These are phyloP conservation scores for Bovichtus variegatus DNA, from an alignment of 2,797 vertebrate species.

Conservation along the genomic window DNA sequence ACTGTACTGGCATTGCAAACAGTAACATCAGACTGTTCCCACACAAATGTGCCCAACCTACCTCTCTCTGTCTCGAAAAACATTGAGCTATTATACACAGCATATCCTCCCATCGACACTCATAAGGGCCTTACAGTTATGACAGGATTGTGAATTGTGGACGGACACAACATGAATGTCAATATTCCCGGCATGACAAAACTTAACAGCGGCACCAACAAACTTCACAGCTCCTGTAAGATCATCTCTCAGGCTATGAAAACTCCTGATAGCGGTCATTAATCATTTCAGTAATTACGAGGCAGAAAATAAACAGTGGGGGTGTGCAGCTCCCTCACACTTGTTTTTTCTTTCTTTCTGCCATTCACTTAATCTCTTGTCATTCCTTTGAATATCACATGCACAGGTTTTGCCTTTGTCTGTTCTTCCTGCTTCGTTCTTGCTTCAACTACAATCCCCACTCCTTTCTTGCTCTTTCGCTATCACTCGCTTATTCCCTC, in stretches of 20 bases:
- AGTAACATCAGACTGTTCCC: conserved; percentile 3
- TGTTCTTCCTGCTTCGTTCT: conserved; percentile 9
- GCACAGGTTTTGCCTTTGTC: conserved; percentile 19
- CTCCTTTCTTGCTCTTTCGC: not conserved
- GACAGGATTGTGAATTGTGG: conserved; percentile 24
- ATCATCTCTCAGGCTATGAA: conserved; percentile 46
- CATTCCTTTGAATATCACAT: conserved; percentile 31
- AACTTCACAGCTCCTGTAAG: conserved; percentile 46
- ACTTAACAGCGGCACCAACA: conserved; percentile 31
- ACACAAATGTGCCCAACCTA: conserved; percentile 31
- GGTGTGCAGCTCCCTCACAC: conserved; percentile 17
- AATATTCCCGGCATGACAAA: conserved; percentile 52
- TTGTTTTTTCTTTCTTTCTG: conserved; percentile 20
- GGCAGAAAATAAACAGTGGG: conserved; percentile 60
- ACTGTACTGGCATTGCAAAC: conserved; percentile 18
- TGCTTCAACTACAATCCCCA: conserved; percentile 10
- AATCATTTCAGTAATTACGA: conserved; percentile 68
- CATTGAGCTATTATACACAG: conserved; percentile 9
- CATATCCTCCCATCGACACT: conserved; percentile 3
- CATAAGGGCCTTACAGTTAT: conserved; percentile 12
- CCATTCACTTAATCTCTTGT: conserved; percentile 35
- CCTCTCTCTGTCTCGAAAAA: conserved; percentile 9
- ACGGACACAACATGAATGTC: conserved; percentile 33
- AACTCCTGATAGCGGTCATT: conserved; percentile 56
- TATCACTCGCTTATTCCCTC: conserved; percentile 25